Conservation (phyloP, 2,113 vertebrate genomes). For the Sinocyclocheilus maitianheensis region DNA sequence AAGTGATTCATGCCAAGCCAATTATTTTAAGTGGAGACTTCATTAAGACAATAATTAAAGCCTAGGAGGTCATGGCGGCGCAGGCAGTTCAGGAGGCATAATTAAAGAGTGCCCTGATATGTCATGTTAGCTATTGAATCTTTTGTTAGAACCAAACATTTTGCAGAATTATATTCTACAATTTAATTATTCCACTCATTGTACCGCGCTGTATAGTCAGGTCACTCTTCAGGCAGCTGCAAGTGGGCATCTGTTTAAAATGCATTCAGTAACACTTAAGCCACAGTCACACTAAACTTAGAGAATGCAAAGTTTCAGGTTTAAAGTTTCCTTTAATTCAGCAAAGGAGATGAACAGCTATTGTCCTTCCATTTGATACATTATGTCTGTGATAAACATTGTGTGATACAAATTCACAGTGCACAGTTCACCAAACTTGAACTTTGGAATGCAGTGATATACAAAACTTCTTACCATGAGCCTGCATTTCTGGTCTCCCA, state of each 20-base stretch:
- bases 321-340: background rate
- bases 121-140: conserved; percentile 24
- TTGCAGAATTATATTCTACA: conserved; percentile 20
- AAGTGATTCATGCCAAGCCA: conserved; percentile 32
- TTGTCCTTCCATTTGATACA: too few relatives aligned
- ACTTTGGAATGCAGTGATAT: too few relatives aligned
- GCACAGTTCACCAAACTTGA: too few relatives aligned
- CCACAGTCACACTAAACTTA: background rate
- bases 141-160: conserved; percentile 6
- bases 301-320: background rate
- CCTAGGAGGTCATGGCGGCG: too few relatives aligned
- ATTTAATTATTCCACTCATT: conserved; percentile 13
- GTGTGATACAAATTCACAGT: too few relatives aligned
- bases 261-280: background rate
- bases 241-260: background rate
- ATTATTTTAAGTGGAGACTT: conserved; percentile 43
- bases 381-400: too few relatives aligned
- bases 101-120: conserved; percentile 36
- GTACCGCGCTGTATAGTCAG: background rate
- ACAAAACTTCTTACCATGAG: background rate
- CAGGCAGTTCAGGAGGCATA: too few relatives aligned
- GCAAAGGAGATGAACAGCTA: background rate
- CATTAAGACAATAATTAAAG: conserved; percentile 34
- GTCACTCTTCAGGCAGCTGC: background rate
- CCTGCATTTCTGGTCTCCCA: background rate